Evolutionary conservation across 2,113 vertebrate genomes (phyloP), one percentile per base, ranked within the genome.

Genomic region (Ploceus nigricollis): DNA sequence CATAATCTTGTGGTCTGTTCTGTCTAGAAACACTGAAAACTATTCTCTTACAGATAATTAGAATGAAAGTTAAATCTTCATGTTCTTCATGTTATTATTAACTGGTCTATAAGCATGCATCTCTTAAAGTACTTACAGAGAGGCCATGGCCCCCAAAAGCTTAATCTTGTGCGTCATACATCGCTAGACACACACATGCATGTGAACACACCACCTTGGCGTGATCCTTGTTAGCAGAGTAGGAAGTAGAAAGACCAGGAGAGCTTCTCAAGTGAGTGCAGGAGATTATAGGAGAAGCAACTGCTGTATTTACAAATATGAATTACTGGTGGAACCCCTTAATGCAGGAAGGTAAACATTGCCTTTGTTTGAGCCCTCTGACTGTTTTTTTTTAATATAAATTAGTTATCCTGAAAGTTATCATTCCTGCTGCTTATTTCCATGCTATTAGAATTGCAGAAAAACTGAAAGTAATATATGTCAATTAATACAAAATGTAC

Each of bases 401-500:
- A 86, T 85, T 73, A 70, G 51, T 77, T 94, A 57, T 64, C 39
- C 54, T 77, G 68, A 77, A 95, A 92, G 53, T 53, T 48, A 54
- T 33, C 58, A 82, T 76, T 95, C 39, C 37, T 84, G 53, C 48
- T 87, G 64, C 64, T 87, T 85, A 88, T 90, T 94, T 90, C 79
- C 83, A 68, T 88, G 70, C 85, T 89, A 89, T 89, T 92, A 97
- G 72, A 85, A 70, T 79, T 91, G 89, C 54, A 92, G 81, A 95
- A 92, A 70, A 93, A 91, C 56, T 88, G 68, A 69, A 84, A 89
- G 48, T 81, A 82, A 58, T 97, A 85, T 90, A 94, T 73, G 87
- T 90, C 92, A 95, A 73, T 94, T 94, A 95, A 92, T 72, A 61
- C 40, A 53, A 96, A 92, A 94, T 64, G 70, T 95, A 70, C 71